These are phyloP conservation scores for Circaetus cinerascens DNA, from an alignment of 2,113 vertebrate genomes.

Conservation along the genomic window DNA sequence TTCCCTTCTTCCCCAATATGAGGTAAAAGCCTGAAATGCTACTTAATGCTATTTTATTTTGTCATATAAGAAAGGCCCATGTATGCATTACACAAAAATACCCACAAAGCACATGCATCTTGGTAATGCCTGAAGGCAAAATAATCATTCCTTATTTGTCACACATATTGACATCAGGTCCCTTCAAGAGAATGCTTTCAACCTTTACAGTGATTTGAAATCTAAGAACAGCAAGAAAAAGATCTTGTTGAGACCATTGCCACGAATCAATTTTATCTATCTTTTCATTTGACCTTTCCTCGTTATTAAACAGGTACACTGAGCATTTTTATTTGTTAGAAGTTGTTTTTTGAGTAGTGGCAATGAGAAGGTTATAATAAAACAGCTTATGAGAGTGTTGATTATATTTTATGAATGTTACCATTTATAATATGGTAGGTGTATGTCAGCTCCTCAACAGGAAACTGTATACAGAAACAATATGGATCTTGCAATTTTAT, in stretches of 20 bases:
- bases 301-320: conserved; percentile 44
- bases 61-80: too few species aligned
- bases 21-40: too few species aligned
- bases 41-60: too few species aligned
- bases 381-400: neutral
- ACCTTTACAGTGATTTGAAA: neutral
- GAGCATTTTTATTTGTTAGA: neutral
- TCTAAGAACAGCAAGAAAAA: conserved; percentile 17
- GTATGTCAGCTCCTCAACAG: conserved; percentile 45
- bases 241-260: neutral
- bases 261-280: neutral
- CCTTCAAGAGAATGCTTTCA: neutral
- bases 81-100: too few species aligned
- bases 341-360: neutral
- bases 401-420: conserved; percentile 31
- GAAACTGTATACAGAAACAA: conserved; percentile 72
- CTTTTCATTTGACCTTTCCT: neutral
- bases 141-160: neutral
- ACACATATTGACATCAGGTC: neutral
- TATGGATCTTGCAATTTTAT: conserved; percentile 82
- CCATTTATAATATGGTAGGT: neutral
- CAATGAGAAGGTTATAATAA: neutral
- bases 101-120: neutral
- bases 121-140: neutral
- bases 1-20: too few species aligned